phyloP scores from a whole-genome alignment of 2,888 invertebrate genomes.

The Vesta saturnalis region DNA sequence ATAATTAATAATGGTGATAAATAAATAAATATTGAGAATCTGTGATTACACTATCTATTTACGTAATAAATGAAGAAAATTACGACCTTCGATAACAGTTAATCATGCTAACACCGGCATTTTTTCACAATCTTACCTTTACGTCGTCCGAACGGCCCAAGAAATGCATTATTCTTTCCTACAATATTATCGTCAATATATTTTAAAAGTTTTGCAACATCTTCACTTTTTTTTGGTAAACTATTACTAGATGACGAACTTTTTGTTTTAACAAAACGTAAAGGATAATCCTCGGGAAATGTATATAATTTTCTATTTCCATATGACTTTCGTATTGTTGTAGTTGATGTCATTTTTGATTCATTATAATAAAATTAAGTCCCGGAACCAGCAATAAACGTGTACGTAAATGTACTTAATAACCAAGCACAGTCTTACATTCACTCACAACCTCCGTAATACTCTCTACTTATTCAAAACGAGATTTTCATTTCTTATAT shows the following conservation, averaged over 20 bases:
- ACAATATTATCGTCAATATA: slow-evolving; percentile 85
- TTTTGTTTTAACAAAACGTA: slow-evolving; percentile 58
- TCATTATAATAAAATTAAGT: slow-evolving; percentile 40
- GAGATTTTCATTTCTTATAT: no score
- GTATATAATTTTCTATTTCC: slow-evolving; percentile 60
- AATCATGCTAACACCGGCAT: background rate
- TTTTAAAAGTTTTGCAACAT: slow-evolving; percentile 75
- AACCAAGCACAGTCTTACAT: background rate
- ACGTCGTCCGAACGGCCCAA: slow-evolving; percentile 84
- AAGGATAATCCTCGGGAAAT: slow-evolving; percentile 60
- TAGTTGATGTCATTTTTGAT: slow-evolving; percentile 59
- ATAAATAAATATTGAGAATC: background rate
- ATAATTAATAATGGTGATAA: background rate
- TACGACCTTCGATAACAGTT: no score
- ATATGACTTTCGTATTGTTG: slow-evolving; percentile 61
- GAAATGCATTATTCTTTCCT: slow-evolving; percentile 82
- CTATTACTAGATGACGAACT: slow-evolving; percentile 58
- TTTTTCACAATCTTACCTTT: slow-evolving; percentile 69
- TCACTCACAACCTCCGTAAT: no score
- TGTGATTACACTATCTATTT: background rate
- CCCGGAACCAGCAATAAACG: slow-evolving; percentile 14
- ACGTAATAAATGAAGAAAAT: no score
- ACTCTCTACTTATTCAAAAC: background rate
- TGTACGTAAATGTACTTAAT: background rate
- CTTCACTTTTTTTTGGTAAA: slow-evolving; percentile 68